These are phyloP conservation scores for Phrynosoma blainvillii DNA, from an alignment of 2,113 vertebrate genomes.

Conservation along the genomic window DNA sequence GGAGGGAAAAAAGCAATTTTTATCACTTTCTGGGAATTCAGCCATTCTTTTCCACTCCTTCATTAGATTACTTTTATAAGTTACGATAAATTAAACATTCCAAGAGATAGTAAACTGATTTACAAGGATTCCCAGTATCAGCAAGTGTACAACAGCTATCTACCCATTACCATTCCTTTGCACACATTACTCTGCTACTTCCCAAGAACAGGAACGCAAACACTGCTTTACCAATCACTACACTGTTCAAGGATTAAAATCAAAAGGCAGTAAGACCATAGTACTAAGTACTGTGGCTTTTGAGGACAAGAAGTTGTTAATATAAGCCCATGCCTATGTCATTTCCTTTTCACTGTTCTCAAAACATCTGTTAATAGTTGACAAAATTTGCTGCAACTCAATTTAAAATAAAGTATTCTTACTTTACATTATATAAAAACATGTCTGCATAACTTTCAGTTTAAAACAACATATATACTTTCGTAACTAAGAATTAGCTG, in stretches of 20 bases:
- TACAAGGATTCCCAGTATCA: conserved; percentile 59
- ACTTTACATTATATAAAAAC: conserved; percentile 39
- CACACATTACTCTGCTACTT: conserved; percentile 46
- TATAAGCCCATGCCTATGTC: conserved; percentile 22
- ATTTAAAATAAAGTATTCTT: conserved; percentile 60
- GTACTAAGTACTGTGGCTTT: conserved; percentile 9
- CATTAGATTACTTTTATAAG: conserved; percentile 78
- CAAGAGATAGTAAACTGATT: conserved; percentile 63
- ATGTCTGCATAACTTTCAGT: conserved; percentile 57
- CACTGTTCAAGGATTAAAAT: conserved; percentile 27
- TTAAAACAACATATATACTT: conserved; percentile 69
- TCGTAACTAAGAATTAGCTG: conserved; percentile 69
- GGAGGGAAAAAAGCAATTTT: conserved; percentile 55
- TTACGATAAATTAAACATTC: conserved; percentile 81
- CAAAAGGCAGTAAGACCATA: conserved; percentile 16
- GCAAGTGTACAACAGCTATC: conserved; percentile 45
- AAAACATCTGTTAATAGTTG: conserved; percentile 42
- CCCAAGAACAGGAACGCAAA: conserved; percentile 18
- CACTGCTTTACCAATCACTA: not conserved
- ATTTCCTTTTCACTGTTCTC: conserved; percentile 55
- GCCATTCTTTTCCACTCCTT: conserved; percentile 74
- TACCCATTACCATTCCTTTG: conserved; percentile 42
- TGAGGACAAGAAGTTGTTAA: conserved; percentile 40
- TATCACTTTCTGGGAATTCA: conserved; percentile 53
- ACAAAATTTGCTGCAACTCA: conserved; percentile 56